Conservation (phyloP, 92 coral and sea anemone genomes). For the Porites evermanni region DNA sequence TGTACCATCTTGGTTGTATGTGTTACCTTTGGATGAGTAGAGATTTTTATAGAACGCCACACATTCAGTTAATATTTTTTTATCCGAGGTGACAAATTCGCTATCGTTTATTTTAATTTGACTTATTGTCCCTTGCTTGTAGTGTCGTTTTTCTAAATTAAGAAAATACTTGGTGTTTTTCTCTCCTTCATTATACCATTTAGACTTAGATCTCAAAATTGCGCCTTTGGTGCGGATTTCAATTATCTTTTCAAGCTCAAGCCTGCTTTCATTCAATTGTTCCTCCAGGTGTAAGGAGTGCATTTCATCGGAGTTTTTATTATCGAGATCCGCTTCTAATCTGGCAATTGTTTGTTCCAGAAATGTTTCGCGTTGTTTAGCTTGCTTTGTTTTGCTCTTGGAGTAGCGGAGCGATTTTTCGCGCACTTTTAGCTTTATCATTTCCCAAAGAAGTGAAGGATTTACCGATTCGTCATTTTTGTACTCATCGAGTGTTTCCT, state of each 20-base stretch:
- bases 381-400: slow-evolving; percentile 8
- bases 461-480: not conserved
- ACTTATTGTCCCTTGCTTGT: slow-evolving; percentile 37
- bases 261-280: slow-evolving; percentile 4
- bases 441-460: not conserved
- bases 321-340: slow-evolving; percentile 7
- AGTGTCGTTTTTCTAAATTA: slow-evolving; percentile 52
- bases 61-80: slow-evolving; percentile 34
- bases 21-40: slow-evolving; percentile 13
- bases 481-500: no score
- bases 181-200: no score
- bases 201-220: no score
- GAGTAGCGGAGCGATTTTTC: slow-evolving; percentile 12
- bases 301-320: slow-evolving; percentile 3
- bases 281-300: slow-evolving; percentile 19
- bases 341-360: slow-evolving; percentile 26
- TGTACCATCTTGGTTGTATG: slow-evolving; percentile 8
- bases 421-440: not conserved
- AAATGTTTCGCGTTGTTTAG: slow-evolving; percentile 15
- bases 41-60: slow-evolving; percentile 17
- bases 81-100: slow-evolving; percentile 32
- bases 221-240: slow-evolving; percentile 27
- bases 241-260: slow-evolving; percentile 39
- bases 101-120: slow-evolving; percentile 21
- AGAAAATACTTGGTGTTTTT: slow-evolving; percentile 56